Conservation (phyloP, 2,888 invertebrate species). For the Diplolepis rosae region DNA sequence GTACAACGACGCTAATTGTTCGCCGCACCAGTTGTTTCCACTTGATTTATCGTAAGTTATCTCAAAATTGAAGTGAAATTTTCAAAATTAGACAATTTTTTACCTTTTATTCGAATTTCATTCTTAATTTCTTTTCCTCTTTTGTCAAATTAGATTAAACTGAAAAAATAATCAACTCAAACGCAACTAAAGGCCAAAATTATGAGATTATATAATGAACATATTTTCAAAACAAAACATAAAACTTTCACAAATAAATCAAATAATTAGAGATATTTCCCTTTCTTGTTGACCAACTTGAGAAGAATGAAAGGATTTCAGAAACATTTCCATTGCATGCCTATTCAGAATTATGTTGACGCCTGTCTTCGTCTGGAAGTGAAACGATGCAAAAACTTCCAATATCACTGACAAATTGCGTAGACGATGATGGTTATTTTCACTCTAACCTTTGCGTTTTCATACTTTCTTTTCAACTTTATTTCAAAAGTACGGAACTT, state of each 20-base stretch:
- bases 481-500: neutral
- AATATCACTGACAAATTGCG: constrained; percentile 24
- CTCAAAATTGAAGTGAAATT: neutral
- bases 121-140: no score
- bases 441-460: constrained; percentile 1
- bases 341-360: neutral
- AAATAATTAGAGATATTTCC: no score
- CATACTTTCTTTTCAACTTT: constrained; percentile 17
- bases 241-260: no score
- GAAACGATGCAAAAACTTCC: constrained; percentile 24
- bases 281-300: no score
- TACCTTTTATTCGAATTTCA: no score
- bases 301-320: neutral
- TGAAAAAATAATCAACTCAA: neutral
- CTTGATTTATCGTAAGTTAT: constrained; percentile 25
- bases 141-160: no score
- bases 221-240: no score
- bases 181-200: no score
- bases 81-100: neutral
- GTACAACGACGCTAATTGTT: constrained; percentile 8
- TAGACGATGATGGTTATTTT: constrained; percentile 8
- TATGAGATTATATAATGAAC: no score
- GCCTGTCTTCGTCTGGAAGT: constrained; percentile 1
- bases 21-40: constrained; percentile 17
- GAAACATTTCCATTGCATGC: neutral